phyloP scores from a whole-genome alignment of 2,888 invertebrate genomes.

The Agonopterix alstromeriana region DNA sequence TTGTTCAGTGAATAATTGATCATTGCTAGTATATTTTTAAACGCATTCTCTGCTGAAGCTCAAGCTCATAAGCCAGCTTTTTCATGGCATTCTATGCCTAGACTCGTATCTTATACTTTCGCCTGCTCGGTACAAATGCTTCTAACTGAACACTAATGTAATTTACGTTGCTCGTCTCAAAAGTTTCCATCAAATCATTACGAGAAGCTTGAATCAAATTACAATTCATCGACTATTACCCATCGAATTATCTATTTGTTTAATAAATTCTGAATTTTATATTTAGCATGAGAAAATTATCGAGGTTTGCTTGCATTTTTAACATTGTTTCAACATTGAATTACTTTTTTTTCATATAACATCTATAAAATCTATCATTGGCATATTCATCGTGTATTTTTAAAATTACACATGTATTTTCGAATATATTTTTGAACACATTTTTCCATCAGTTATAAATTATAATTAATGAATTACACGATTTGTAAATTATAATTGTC shows the following conservation, averaged over 20 bases:
- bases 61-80: too few species aligned
- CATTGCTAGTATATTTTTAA: too few species aligned
- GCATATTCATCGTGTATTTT: constrained; percentile 30
- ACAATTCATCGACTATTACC: too few species aligned
- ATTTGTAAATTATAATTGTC: constrained; percentile 52
- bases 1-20: too few species aligned
- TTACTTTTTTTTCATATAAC: constrained; percentile 22
- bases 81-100: too few species aligned
- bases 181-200: too few species aligned
- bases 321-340: constrained; percentile 17
- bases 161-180: too few species aligned
- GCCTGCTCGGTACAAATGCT: too few species aligned
- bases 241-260: neutral
- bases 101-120: too few species aligned
- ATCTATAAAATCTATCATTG: constrained; percentile 27
- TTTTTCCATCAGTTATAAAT: constrained; percentile 4
- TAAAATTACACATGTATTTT: constrained; percentile 20
- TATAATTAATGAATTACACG: constrained; percentile 24
- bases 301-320: constrained; percentile 25
- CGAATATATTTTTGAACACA: constrained; percentile 5
- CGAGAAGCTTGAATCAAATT: too few species aligned
- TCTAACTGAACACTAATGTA: too few species aligned
- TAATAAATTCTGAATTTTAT: neutral
- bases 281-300: constrained; percentile 4
- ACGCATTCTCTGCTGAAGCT: too few species aligned